phyloP scores from a whole-genome alignment of 2,797 vertebrate species.

The Danionella dracula region DNA sequence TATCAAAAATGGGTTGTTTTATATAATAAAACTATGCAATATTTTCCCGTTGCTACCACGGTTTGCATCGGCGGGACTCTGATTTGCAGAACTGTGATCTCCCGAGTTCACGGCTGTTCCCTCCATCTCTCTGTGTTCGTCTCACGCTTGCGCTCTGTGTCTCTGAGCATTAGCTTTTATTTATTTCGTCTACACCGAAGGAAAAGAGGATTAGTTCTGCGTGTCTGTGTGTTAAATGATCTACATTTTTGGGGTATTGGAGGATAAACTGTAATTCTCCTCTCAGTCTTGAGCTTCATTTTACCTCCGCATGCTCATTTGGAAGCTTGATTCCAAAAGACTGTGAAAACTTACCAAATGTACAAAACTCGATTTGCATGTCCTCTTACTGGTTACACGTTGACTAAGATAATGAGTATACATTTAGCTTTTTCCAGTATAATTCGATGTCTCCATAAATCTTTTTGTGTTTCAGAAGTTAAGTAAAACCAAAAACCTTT shows the following conservation, averaged over 20 bases:
- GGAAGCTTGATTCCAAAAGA: background rate
- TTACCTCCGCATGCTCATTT: conserved; percentile 25
- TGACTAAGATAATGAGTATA: no score
- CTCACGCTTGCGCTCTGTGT: conserved; percentile 3
- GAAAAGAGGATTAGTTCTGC: conserved; percentile 31
- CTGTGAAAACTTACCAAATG: no score
- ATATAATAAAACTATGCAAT: no score
- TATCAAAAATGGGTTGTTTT: no score
- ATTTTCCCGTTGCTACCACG: no score
- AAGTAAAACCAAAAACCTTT: background rate
- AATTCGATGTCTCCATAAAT: no score
- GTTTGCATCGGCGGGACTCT: no score
- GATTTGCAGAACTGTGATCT: conserved; percentile 23
- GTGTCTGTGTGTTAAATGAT: conserved; percentile 24
- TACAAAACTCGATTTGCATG: background rate
- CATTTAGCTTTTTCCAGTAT: no score
- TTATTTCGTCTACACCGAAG: conserved; percentile 37
- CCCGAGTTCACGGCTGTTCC: background rate
- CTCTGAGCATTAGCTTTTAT: conserved; percentile 19
- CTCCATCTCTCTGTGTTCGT: conserved; percentile 2
- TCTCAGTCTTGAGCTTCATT: conserved; percentile 9
- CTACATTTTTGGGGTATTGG: conserved; percentile 7
- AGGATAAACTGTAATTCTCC: conserved; percentile 14
- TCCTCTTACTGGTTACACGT: no score
- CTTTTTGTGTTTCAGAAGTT: background rate